Conservation (phyloP, 2,113 vertebrate species). For the Sapajus apella region DNA sequence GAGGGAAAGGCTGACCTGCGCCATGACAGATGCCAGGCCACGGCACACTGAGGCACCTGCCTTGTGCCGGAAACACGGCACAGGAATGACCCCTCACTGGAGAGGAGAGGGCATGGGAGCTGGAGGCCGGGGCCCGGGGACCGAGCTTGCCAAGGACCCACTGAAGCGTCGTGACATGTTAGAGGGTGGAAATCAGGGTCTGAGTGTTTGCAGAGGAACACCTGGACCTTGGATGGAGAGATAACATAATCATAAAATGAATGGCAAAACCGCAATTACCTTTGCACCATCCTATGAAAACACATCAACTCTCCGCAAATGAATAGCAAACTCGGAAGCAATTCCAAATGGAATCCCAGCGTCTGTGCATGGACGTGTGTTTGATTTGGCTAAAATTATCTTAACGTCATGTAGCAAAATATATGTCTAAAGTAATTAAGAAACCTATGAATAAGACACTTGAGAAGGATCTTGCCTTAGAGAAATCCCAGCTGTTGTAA, state of each 20-base stretch:
- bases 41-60: rapidly evolving
- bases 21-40: rapidly evolving
- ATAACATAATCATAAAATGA: rapidly evolving
- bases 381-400: too few species aligned
- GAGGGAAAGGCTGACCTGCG: rapidly evolving
- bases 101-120: rapidly evolving
- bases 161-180: background rate
- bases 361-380: background rate
- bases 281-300: too few species aligned
- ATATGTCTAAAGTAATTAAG: background rate
- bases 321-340: background rate
- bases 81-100: background rate
- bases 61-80: background rate
- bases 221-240: background rate
- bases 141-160: rapidly evolving
- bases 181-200: background rate
- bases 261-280: too few species aligned
- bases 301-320: background rate
- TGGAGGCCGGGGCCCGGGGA: background rate
- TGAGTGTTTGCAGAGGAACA: too few species aligned
- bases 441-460: too few species aligned
- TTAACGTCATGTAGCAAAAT: background rate
- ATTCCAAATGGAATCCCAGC: background rate
- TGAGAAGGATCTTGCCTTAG: too few species aligned
- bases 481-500: too few species aligned